Conservation (phyloP, 2,888 invertebrate species). For the Palloptera scutellata region DNA sequence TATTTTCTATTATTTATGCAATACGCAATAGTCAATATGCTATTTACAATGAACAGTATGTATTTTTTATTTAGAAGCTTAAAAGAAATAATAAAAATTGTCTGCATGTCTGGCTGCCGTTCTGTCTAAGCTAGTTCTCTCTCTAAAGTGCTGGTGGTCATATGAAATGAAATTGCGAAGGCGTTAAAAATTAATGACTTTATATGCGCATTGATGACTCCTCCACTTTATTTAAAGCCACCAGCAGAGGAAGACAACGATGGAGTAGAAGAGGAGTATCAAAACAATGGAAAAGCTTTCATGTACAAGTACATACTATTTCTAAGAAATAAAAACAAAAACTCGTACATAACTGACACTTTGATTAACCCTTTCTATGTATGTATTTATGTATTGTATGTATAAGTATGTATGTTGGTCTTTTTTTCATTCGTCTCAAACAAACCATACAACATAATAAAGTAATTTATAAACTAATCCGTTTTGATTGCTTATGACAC, state of each 20-base stretch:
- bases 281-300: slow-evolving; percentile 10
- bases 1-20: no score
- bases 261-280: neutral
- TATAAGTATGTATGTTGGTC: slow-evolving; percentile 14
- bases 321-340: neutral
- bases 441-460: slow-evolving; percentile 41
- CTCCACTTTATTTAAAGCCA: neutral
- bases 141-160: no score
- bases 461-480: slow-evolving; percentile 54
- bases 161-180: slow-evolving; percentile 4
- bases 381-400: slow-evolving; percentile 5
- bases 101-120: no score
- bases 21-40: no score
- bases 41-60: no score
- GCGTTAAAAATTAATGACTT: slow-evolving; percentile 30
- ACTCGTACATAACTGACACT: slow-evolving; percentile 2
- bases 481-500: slow-evolving; percentile 49
- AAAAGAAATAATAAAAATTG: no score
- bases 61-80: no score
- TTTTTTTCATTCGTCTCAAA: slow-evolving; percentile 39
- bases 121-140: no score
- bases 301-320: neutral
- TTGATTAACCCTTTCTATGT: slow-evolving; percentile 21
- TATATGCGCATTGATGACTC: slow-evolving; percentile 9
- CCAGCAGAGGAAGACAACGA: slow-evolving; percentile 7